phyloP scores from a whole-genome alignment of 2,888 invertebrate species.

The Tridacna gigas region DNA sequence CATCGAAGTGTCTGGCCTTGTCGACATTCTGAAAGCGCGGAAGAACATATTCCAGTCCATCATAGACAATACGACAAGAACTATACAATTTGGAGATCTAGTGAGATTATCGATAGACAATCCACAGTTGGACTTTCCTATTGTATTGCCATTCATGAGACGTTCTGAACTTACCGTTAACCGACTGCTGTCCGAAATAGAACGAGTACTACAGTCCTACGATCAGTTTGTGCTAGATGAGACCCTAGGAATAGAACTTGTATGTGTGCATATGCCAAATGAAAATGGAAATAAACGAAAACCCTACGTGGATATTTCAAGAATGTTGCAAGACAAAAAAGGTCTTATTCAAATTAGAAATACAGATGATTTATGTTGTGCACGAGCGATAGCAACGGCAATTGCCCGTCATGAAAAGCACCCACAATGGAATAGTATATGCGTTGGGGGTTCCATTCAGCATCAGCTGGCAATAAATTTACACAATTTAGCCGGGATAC shows the following conservation, averaged over 20 bases:
- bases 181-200: constrained; percentile 45
- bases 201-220: constrained; percentile 52
- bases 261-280: constrained; percentile 22
- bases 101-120: constrained; percentile 54
- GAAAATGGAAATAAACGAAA: constrained; percentile 11
- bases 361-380: constrained; percentile 50
- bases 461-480: constrained; percentile 37
- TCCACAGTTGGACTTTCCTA: constrained; percentile 49
- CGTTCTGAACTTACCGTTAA: constrained; percentile 43
- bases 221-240: no score
- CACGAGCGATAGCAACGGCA: constrained; percentile 59
- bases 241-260: constrained; percentile 43
- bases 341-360: no score
- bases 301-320: constrained; percentile 32
- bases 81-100: constrained; percentile 41
- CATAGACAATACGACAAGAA: constrained; percentile 8
- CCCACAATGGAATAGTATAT: constrained; percentile 52
- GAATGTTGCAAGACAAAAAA: constrained; percentile 52
- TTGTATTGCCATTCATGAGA: constrained; percentile 48
- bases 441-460: constrained; percentile 50
- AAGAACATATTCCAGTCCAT: constrained; percentile 39
- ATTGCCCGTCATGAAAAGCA: constrained; percentile 50
- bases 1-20: constrained; percentile 26
- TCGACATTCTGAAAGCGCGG: constrained; percentile 28
- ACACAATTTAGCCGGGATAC: constrained; percentile 39